A percentile compares a stretch with the other conserved stretches of the same genome.
phyloP scores from a whole-genome alignment of 92 coral and sea anemone species.

The Anthopleura xanthogrammica region DNA sequence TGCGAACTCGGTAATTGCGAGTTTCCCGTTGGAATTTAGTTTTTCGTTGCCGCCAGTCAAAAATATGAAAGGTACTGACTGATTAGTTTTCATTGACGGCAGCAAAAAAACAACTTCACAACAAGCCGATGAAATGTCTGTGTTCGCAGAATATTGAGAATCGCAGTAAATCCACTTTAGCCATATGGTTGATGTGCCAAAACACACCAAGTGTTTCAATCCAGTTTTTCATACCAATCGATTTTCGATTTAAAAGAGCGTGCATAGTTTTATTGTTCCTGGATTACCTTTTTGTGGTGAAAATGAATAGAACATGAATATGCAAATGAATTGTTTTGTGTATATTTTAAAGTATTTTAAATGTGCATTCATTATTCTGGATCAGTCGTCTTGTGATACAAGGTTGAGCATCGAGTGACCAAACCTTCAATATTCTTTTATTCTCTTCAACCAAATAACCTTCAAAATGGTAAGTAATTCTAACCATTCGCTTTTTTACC shows the following conservation, averaged over 20 bases:
- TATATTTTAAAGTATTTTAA: background rate
- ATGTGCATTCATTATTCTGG: constrained; percentile 6
- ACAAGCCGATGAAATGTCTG: too few relatives aligned
- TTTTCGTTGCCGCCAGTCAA: too few relatives aligned
- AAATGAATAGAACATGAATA: background rate
- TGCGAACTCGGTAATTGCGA: too few relatives aligned
- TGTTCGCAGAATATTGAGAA: too few relatives aligned
- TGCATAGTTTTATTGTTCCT: background rate
- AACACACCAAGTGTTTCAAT: too few relatives aligned
- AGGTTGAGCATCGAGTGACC: background rate
- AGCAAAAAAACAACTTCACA: too few relatives aligned
- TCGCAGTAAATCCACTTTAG: too few relatives aligned
- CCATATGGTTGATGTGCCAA: too few relatives aligned
- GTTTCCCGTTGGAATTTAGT: too few relatives aligned
- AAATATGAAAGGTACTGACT: too few relatives aligned
- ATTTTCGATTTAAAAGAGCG: background rate
- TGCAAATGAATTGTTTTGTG: background rate
- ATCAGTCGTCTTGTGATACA: background rate
- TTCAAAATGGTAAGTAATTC: background rate
- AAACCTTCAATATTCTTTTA: background rate
- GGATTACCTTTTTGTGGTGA: background rate
- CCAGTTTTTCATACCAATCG: background rate
- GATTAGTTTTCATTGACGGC: too few relatives aligned
- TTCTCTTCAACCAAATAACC: background rate
- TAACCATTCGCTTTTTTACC: background rate